Conservation (phyloP, 2,888 invertebrate genomes). For the Temnothorax ravouxi region DNA sequence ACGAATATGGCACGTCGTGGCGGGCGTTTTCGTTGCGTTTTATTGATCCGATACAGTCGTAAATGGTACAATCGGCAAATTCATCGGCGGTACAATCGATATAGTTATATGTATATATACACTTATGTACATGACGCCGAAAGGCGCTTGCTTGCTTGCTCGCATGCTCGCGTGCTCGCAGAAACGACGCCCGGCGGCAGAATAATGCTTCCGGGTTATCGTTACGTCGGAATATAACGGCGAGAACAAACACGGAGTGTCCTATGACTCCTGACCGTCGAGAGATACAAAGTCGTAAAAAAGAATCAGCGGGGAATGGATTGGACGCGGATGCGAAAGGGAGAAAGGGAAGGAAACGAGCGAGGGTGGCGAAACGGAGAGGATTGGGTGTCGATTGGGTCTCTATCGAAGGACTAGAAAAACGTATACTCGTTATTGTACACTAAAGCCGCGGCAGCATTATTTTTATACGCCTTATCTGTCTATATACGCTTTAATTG, state of each 20-base stretch:
- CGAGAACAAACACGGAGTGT: conserved; percentile 11
- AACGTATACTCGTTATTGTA: conserved; percentile 76
- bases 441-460: conserved; percentile 65
- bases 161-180: not conserved
- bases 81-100: conserved; percentile 81
- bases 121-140: conserved; percentile 80
- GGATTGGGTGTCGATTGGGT: conserved; percentile 30
- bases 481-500: conserved; percentile 65
- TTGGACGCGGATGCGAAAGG: not conserved
- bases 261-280: conserved; percentile 5
- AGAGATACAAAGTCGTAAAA: conserved; percentile 62
- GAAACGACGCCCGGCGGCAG: conserved; percentile 12
- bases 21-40: conserved; percentile 72
- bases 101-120: conserved; percentile 79
- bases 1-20: conserved; percentile 13
- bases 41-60: conserved; percentile 84
- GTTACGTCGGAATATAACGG: conserved; percentile 37
- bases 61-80: conserved; percentile 84
- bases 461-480: conserved; percentile 61
- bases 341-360: not conserved
- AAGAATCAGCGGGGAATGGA: not conserved
- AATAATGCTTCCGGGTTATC: conserved; percentile 46
- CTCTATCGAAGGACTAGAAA: conserved; percentile 80
- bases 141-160: conserved; percentile 24
- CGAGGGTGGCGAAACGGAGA: not conserved